Evolutionary conservation across 2,797 vertebrate species (phyloP).

Genomic region (Lepidocolaptes lacrymiger): DNA sequence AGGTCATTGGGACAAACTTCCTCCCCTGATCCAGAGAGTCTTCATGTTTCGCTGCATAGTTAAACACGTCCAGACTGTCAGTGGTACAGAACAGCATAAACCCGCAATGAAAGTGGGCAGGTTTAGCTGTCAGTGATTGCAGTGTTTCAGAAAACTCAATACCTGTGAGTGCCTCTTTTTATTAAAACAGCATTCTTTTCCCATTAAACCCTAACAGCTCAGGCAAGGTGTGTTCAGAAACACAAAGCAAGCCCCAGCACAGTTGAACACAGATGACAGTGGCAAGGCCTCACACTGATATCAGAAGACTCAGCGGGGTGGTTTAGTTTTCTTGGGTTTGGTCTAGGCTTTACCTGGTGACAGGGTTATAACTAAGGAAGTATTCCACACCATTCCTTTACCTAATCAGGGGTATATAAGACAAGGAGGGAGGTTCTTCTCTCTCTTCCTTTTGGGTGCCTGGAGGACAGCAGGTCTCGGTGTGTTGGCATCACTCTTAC

Average conservation of each 20-base stretch:
- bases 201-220: neutral
- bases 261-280: neutral
- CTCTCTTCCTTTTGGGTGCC: no score
- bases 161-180: fast-evolving
- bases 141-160: neutral
- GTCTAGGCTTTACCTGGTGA: no score
- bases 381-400: no score
- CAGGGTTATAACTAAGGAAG: no score
- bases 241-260: neutral
- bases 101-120: neutral
- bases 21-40: neutral
- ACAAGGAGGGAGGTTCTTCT: no score
- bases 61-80: neutral
- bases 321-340: no score
- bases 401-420: no score
- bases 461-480: no score
- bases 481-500: no score
- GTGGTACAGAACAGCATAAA: neutral
- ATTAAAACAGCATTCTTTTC: neutral
- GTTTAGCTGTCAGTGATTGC: neutral
- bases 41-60: neutral
- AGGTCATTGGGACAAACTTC: neutral
- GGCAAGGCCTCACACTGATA: neutral
- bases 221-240: neutral
- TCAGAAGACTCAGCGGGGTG: neutral